A percentile compares a stretch with the other conserved stretches of the same genome.
Conservation (phyloP, 2,888 invertebrate genomes). For the Hipparchia sbordonii region DNA sequence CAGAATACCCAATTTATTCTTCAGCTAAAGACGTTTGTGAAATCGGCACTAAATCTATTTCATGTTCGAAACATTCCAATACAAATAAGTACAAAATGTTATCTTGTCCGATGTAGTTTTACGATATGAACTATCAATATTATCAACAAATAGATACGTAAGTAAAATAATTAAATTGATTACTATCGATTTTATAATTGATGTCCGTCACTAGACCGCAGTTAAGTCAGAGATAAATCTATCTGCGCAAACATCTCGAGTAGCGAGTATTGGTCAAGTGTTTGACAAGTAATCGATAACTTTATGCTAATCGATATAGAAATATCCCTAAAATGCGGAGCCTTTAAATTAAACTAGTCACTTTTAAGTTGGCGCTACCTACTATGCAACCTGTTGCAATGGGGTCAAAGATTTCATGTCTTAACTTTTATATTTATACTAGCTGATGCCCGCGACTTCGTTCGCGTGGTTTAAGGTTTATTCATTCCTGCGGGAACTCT, state of each 20-base stretch:
- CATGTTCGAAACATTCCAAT: not conserved
- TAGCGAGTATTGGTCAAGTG: slow-evolving; percentile 19
- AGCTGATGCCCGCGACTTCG: not conserved
- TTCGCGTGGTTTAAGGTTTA: too few species aligned
- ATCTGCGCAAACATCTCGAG: slow-evolving; percentile 14
- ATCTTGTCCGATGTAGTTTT: slow-evolving; percentile 7
- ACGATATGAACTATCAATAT: slow-evolving; percentile 13
- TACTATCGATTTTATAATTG: slow-evolving; percentile 23
- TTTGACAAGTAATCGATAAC: slow-evolving; percentile 31
- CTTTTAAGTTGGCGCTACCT: not conserved
- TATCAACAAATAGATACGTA: slow-evolving; percentile 19
- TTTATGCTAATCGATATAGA: slow-evolving; percentile 11
- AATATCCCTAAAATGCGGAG: slow-evolving; percentile 9
- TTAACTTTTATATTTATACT: not conserved
- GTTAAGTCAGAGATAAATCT: slow-evolving; percentile 21
- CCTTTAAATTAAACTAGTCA: not conserved
- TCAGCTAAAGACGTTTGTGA: too few species aligned
- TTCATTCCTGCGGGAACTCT: too few species aligned
- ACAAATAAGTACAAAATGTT: not conserved
- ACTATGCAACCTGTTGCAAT: not conserved
- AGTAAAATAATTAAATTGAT: slow-evolving; percentile 5
- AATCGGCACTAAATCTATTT: too few species aligned
- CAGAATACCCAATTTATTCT: too few species aligned
- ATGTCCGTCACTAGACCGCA: slow-evolving; percentile 20
- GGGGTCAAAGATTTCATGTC: not conserved